A percentile compares a stretch with the other conserved stretches of the same genome.
phyloP scores from a whole-genome alignment of 2,113 vertebrate genomes.

The Dryoscopus gambensis region DNA sequence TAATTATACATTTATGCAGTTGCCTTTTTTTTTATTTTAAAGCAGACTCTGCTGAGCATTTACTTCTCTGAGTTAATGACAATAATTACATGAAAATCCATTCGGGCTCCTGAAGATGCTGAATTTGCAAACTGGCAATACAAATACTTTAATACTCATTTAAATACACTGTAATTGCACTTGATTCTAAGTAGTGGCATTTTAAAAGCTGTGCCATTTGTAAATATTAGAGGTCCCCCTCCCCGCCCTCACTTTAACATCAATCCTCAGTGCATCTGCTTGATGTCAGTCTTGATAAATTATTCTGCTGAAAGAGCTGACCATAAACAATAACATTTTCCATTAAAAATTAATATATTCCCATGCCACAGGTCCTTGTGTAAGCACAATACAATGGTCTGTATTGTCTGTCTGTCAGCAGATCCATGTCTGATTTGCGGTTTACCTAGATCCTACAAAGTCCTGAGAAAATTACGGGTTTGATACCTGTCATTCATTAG shows the following conservation, averaged over 20 bases:
- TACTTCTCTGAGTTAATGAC: slow-evolving; percentile 24
- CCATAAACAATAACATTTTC: slow-evolving; percentile 26
- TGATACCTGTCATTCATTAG: neutral
- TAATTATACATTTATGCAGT: neutral
- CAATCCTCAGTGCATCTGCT: neutral
- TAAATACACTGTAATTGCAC: slow-evolving; percentile 40
- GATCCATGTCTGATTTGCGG: neutral
- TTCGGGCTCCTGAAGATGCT: slow-evolving; percentile 10
- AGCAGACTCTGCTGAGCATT: neutral
- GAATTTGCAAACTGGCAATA: slow-evolving; percentile 48
- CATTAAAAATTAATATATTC: slow-evolving; percentile 47
- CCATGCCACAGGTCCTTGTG: neutral
- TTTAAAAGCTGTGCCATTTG: neutral
- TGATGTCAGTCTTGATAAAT: slow-evolving; percentile 31
- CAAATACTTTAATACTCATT: slow-evolving; percentile 43
- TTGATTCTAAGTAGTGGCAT: neutral
- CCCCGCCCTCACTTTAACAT: neutral
- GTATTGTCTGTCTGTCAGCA: slow-evolving; percentile 22
- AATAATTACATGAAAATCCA: slow-evolving; percentile 54
- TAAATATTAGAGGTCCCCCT: neutral
- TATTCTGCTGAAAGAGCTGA: slow-evolving; percentile 15
- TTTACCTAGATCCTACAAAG: neutral
- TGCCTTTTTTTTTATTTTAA: neutral
- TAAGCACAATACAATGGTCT: neutral
- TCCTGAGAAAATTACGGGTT: slow-evolving; percentile 7